Evolutionary conservation across 2,888 invertebrate genomes (phyloP), one percentile per base, ranked within the genome.

Genomic region (Eilema caniola): DNA sequence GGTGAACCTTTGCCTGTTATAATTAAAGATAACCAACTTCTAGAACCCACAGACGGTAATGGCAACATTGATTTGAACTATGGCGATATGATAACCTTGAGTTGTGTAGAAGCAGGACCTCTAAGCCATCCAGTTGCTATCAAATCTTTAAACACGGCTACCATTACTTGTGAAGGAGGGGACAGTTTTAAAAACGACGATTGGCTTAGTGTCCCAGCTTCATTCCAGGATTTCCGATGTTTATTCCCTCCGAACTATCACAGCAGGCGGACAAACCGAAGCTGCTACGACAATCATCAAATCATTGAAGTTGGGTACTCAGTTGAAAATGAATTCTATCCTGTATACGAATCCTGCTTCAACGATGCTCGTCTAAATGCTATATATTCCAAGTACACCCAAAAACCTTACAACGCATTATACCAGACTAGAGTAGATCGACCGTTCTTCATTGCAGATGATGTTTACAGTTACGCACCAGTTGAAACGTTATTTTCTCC

Each of bases 331-430:
- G 41, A 76, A 25, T 93, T 94, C 70, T 91, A 93, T 61, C 88
- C 94, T 0, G 74, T 90, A 0, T 95, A 90, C 76, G 94, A 95
- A 71, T 85, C 93, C 0, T 95, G 95, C 68, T 95, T 95, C 73
- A 87, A 94, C 71, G 90, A 91, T 76, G 72, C 41, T 3, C 70
- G 41, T 8, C 75, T 91, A 1, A 90, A 85, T 61, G 84, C 87
- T 2, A 76, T 95, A 3, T 95, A 93, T 75, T 92, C 94, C 0
- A 93, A 89, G 65, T 94, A 95, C 63, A 91, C 90, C 0, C 95
- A 95, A 71, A 92, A 92, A 74, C 89, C 93, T 1, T 95, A 92
- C 75, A 95, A 95, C 66, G 88, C 92, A 10, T 74, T 86, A n/a
- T 95, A 83, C 68, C 94, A 94, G 81, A 92, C 91, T 0, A 89